Evolutionary conservation across 2,797 vertebrate species (phyloP).

Genomic region (Eremophila alpestris): DNA sequence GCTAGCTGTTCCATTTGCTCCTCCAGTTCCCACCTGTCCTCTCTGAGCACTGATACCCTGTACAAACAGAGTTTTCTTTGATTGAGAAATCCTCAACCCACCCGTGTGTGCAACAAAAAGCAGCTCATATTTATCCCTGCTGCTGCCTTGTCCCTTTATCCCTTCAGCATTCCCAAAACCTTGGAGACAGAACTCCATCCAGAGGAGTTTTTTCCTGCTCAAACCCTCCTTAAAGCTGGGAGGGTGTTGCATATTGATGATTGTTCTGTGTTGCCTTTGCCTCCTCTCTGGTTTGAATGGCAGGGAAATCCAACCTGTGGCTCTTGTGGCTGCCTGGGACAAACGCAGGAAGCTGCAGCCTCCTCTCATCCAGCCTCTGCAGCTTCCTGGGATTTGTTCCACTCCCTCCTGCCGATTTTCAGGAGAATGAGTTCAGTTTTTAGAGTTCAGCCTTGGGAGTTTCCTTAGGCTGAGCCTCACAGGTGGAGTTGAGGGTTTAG

Average conservation of each 20-base stretch:
- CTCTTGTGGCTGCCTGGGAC: neutral
- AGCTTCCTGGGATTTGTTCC: neutral
- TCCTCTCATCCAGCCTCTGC: neutral
- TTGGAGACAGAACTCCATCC: neutral
- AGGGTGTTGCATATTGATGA: neutral
- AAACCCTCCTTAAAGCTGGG: neutral
- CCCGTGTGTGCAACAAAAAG: neutral
- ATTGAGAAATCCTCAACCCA: neutral
- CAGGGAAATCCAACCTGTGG: neutral
- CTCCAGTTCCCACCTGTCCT: fast-evolving
- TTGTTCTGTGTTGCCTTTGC: neutral
- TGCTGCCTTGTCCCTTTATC: neutral
- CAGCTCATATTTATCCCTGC: neutral
- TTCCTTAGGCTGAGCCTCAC: neutral
- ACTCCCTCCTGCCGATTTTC: neutral
- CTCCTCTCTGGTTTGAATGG: neutral
- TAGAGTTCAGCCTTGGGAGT: neutral
- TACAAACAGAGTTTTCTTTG: neutral
- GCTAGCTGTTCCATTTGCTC: neutral
- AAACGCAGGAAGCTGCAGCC: conserved; percentile 1
- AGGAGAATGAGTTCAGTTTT: neutral
- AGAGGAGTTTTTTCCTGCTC: neutral
- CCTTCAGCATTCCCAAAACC: neutral
- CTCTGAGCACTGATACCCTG: neutral
- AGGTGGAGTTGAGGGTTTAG: neutral